These are phyloP conservation scores for Lagenorhynchus albirostris DNA, from an alignment of 2,113 vertebrate genomes.

Conservation along the genomic window DNA sequence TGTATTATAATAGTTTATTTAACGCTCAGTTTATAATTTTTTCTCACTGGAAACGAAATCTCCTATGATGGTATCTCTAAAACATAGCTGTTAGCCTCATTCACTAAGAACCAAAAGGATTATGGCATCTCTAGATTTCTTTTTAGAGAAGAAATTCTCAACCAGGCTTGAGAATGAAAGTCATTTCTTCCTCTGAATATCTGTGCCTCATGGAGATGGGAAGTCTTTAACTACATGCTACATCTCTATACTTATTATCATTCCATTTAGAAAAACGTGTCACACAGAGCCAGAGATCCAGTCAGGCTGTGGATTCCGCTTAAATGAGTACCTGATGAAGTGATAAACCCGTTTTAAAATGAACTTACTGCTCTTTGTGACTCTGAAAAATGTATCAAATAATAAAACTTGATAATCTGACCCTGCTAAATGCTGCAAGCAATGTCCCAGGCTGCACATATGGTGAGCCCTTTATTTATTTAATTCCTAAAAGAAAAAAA, in stretches of 20 bases:
- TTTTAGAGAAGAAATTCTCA: no score
- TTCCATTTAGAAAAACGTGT: conserved; percentile 68
- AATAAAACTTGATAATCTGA: conserved; percentile 72
- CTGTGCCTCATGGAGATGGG: background rate
- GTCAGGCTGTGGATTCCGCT: conserved; percentile 35
- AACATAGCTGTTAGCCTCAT: background rate
- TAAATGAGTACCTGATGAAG: conserved; percentile 61
- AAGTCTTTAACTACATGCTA: conserved; percentile 54
- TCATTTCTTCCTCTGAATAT: conserved; percentile 62
- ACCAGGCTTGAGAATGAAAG: conserved; percentile 47
- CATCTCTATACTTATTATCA: conserved; percentile 47
- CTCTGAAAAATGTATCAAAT: conserved; percentile 69
- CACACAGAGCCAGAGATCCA: conserved; percentile 53
- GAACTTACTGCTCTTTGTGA: conserved; percentile 45
- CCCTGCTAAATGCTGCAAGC: conserved; percentile 57
- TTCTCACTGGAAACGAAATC: conserved; percentile 15
- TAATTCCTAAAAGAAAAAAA: conserved; percentile 44
- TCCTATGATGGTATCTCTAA: background rate
- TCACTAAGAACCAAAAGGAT: background rate
- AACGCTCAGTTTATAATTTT: conserved; percentile 38
- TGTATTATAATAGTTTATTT: background rate
- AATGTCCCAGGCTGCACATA: conserved; percentile 9
- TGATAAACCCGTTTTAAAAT: conserved; percentile 66
- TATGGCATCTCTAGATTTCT: background rate
- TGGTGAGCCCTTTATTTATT: conserved; percentile 39